A percentile compares a stretch with the other conserved stretches of the same genome.
These are phyloP conservation scores for Petrocephalus schoutedeni DNA, from an alignment of 2,797 vertebrate genomes.

Conservation along the genomic window DNA sequence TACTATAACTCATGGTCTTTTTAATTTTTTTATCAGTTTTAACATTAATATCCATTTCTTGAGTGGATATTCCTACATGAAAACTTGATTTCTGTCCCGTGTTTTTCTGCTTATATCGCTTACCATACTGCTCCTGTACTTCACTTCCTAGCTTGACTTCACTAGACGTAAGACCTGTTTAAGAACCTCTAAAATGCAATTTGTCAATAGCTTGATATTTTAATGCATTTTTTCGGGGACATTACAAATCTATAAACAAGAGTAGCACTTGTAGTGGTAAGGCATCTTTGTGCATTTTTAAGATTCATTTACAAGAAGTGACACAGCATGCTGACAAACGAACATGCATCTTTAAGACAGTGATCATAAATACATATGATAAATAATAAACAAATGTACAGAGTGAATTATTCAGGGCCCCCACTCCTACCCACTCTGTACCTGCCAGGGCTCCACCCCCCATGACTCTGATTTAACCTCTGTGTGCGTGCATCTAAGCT, in stretches of 20 bases:
- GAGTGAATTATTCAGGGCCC: not conserved
- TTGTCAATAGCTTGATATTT: not conserved
- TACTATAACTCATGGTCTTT: not conserved
- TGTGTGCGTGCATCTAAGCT: not conserved
- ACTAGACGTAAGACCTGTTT: not conserved
- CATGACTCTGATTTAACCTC: not conserved
- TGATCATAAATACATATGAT: not conserved
- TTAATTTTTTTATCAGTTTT: not conserved
- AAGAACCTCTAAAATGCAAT: not conserved
- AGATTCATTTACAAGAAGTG: not conserved
- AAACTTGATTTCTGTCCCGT: not conserved
- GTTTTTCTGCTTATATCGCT: not conserved
- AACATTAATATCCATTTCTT: not conserved
- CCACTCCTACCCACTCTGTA: not conserved
- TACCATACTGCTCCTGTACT: not conserved
- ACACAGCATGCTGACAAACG: not conserved
- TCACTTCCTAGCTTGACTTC: not conserved
- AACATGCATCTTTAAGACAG: not conserved
- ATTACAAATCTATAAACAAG: not conserved
- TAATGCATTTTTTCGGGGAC: not conserved
- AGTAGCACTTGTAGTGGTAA: not conserved
- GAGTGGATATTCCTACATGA: not conserved
- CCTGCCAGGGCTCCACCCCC: not conserved
- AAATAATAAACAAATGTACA: not conserved
- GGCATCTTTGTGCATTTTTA: not conserved